Base-by-base conservation (phyloP, 30 jellyfish, hydroid and myxozoan species). In the Calvadosia cruxmelitensis region DNA sequence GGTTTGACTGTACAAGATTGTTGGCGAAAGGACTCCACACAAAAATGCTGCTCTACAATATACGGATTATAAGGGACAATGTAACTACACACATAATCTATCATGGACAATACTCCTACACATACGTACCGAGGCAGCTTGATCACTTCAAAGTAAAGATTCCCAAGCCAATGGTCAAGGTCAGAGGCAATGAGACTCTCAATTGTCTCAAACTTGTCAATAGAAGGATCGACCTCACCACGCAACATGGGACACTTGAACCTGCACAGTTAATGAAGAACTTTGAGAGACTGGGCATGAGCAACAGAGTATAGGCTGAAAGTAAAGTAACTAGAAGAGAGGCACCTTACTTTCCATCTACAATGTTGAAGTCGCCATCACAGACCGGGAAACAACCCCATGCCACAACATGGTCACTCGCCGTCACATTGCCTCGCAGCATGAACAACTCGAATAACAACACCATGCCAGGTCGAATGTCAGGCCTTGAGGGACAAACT, bases 321-420 rank as follows among this genome's bases (percentile, higher is more conserved):
- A 25, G 36, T 27, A 27, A 35, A 42, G 20, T 42, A 20, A 42
- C 57, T 20, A 42, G 20, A 42, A n/a, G n/a, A n/a, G 0, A 61
- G 2, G 27, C 3, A n/a, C 51, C 95, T 69, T 71, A 87, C 97
- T 77, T 87, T 64, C 97, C 97, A 15, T 87, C 97, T 10, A 82
- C 76, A 68, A 87, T 81, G 49, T 81, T 76, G 76, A 87, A 87
- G 36, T 81, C 93, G 26, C 93, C 94, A 77, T 87, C 97, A 72
- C 94, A 87, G 50, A 87, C 76, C 0, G 97, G 97, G 53, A 87
- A 87, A 61, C 97, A 87, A 1, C 97, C 97, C 97, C 97, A 87
- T 3, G 94, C 97, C 50, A 87, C 93, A 30, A 87, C 93, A 71
- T 87, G 76, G 71, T 80, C 97, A 5, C 80, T 87, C 5, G 97